Base-by-base conservation (phyloP, 2,888 invertebrate genomes). In the Serrognathus titanus region DNA sequence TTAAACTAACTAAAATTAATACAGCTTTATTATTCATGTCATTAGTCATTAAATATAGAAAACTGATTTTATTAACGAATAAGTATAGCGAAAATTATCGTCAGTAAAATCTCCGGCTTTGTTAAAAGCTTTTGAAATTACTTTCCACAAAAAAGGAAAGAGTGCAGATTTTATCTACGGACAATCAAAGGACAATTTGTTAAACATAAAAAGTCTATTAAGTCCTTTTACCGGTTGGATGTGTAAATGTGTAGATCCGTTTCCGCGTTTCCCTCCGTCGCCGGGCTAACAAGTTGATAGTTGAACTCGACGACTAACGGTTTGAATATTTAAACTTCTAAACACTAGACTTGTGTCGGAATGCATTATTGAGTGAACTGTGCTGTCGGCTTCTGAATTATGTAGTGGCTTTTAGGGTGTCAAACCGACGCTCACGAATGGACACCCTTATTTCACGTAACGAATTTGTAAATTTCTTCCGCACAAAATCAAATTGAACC, bases 321-420 rank as follows among this genome's bases (percentile, higher is more conserved):
- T 62, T 63, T 78, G 73, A 76, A 78, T 78, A 76, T 76, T 78
- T 77, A 73, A 77, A 69, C 64, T 67, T 66, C 72, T 72, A 76
- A 78, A 77, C 75, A 77, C 78, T 77, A 78, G 76, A 78, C 78
- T 76, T 74, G 71, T 78, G 78, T 78, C 74, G 71, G 64, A 61
- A 63, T 78, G 69, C 72, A 78, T 78, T 75, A 78, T 78, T 78
- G 72, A 78, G 68, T 67, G 69, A 71, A 75, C 75, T 69, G 75
- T 75, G 73, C 75, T 77, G 76, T 76, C 76, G 76, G 72, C 75
- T 72, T 57, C 63, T 78, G 68, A 71, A 77, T 76, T 73, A 78
- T 78, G 69, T 71, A 78, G 63, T 51, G 69, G 75, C 77, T 78
- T 78, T 78, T 78, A 78, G 75, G 74, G 75, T 75, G 76, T 76